Evolutionary conservation across 2,797 vertebrate genomes (phyloP).

Genomic region (Amazona ochrocephala): DNA sequence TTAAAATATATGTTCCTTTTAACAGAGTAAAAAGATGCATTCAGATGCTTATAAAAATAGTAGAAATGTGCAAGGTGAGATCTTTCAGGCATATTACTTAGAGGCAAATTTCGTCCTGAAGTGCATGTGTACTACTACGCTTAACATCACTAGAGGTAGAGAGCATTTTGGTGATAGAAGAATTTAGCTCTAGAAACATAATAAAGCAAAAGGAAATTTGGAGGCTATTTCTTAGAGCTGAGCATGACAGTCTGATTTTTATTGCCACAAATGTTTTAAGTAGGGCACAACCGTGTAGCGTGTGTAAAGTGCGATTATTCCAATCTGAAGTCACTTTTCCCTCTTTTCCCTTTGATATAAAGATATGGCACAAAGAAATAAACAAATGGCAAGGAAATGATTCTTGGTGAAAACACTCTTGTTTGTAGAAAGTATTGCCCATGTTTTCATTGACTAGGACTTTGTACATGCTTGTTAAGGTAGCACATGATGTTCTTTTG

Average conservation of each 20-base stretch:
- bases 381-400: neutral
- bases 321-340: neutral
- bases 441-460: neutral
- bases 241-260: neutral
- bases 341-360: neutral
- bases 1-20: neutral
- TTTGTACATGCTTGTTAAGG: neutral
- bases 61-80: neutral
- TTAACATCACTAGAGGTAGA: neutral
- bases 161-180: neutral
- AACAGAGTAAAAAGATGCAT: neutral
- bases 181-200: neutral
- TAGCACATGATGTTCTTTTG: neutral
- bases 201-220: neutral
- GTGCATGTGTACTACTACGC: neutral
- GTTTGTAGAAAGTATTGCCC: neutral
- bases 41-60: neutral
- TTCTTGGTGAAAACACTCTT: neutral
- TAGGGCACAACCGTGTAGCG: neutral
- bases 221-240: neutral
- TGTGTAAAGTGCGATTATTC: neutral
- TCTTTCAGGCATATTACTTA: neutral
- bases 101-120: neutral
- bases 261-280: neutral
- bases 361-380: fast-evolving